Conservation (phyloP, 1,140 invertebrate species). For the Drosophila erecta region DNA sequence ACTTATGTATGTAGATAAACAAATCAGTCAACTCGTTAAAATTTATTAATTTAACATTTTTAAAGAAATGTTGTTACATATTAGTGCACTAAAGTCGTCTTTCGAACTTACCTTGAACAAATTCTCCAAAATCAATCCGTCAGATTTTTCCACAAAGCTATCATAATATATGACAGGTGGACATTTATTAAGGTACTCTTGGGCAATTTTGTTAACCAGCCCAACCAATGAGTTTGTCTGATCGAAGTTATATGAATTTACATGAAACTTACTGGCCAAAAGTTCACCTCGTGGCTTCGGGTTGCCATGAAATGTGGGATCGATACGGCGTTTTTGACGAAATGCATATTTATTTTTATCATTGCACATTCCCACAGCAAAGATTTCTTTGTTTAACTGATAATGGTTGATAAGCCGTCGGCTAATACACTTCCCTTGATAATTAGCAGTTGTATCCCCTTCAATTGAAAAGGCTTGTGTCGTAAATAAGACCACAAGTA, state of each 20-base stretch:
- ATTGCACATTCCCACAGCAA: conserved; percentile 19
- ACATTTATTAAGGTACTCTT: conserved; percentile 87
- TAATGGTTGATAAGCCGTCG: conserved; percentile 53
- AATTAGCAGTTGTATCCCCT: not conserved
- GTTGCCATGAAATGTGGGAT: conserved; percentile 85
- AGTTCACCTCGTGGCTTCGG: conserved; percentile 86
- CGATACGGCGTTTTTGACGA: conserved; percentile 61
- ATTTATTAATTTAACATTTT: not conserved
- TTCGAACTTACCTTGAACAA: conserved; percentile 84
- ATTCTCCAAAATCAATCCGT: conserved; percentile 86
- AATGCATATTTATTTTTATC: too few species aligned
- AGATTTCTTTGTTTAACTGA: conserved; percentile 55
- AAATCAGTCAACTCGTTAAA: not conserved
- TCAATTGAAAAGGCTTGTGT: not conserved
- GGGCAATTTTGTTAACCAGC: conserved; percentile 86
- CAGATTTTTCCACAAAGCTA: conserved; percentile 85
- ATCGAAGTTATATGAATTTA: conserved; percentile 73
- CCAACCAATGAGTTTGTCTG: conserved; percentile 86
- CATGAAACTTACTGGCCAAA: conserved; percentile 85
- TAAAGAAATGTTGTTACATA: not conserved
- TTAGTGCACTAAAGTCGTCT: not conserved
- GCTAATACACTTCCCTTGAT: conserved; percentile 52
- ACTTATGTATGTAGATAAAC: too few species aligned
- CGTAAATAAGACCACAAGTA: conserved; percentile 7
- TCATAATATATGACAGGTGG: conserved; percentile 88